These are phyloP conservation scores for Pogoniulus pusillus DNA, from an alignment of 2,797 vertebrate genomes.

Conservation along the genomic window DNA sequence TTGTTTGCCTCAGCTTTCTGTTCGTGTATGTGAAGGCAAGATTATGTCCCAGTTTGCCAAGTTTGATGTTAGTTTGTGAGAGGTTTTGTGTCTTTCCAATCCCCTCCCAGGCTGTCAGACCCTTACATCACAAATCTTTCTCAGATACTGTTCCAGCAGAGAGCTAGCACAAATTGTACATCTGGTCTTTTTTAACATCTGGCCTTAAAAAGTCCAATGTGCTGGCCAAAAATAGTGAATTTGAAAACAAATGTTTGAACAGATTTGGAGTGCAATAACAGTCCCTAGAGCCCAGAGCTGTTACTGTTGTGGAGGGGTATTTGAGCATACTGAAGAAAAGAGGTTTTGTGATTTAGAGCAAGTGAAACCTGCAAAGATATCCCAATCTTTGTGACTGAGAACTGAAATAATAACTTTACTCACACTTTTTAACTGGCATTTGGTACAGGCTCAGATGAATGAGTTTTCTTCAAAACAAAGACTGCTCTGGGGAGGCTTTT, in stretches of 20 bases:
- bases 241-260: background rate
- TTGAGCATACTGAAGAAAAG: background rate
- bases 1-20: background rate
- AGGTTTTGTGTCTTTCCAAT: background rate
- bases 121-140: background rate
- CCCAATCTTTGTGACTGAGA: background rate
- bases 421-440: background rate
- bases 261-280: background rate
- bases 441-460: background rate
- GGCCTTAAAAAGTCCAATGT: background rate
- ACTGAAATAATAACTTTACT: background rate
- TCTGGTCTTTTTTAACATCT: background rate
- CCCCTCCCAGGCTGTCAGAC: background rate
- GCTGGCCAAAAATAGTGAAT: background rate
- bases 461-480: background rate
- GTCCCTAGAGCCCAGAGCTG: background rate
- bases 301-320: background rate
- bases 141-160: background rate
- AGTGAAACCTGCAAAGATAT: background rate
- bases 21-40: background rate
- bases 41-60: background rate
- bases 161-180: background rate
- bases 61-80: background rate
- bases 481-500: accelerated
- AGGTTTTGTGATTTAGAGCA: background rate